These are phyloP conservation scores for Mycteria americana DNA, from an alignment of 2,797 vertebrate genomes.

Conservation along the genomic window DNA sequence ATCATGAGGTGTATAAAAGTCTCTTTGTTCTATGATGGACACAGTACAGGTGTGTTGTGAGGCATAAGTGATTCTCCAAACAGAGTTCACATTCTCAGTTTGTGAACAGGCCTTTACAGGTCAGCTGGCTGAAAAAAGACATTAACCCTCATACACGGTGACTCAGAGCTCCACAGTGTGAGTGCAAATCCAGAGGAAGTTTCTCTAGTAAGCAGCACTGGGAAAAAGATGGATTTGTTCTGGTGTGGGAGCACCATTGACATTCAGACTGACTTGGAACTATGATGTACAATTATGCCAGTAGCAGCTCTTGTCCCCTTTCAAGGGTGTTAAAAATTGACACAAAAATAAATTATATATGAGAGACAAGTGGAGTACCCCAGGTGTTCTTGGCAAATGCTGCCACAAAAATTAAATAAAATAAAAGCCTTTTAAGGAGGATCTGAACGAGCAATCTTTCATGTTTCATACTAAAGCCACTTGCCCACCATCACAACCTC, in stretches of 20 bases:
- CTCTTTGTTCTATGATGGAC: background rate
- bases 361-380: constrained; percentile 20
- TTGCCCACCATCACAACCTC: constrained; percentile 37
- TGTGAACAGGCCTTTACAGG: background rate
- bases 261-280: constrained; percentile 5
- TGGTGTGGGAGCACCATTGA: background rate
- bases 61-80: background rate
- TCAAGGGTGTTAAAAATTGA: constrained; percentile 37
- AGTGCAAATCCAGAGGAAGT: background rate
- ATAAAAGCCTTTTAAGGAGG: constrained; percentile 22
- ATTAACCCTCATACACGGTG: background rate
- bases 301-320: constrained; percentile 10
- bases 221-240: background rate
- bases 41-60: background rate
- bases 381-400: constrained; percentile 48
- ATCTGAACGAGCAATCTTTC: constrained; percentile 45
- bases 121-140: background rate
- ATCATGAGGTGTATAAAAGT: background rate
- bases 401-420: constrained; percentile 40
- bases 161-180: background rate
- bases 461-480: constrained; percentile 22
- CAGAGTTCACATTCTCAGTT: background rate
- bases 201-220: background rate
- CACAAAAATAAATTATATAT: background rate
- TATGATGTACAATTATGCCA: constrained; percentile 9